These are phyloP conservation scores for Lampris incognitus DNA, from an alignment of 2,113 vertebrate genomes.

Conservation along the genomic window DNA sequence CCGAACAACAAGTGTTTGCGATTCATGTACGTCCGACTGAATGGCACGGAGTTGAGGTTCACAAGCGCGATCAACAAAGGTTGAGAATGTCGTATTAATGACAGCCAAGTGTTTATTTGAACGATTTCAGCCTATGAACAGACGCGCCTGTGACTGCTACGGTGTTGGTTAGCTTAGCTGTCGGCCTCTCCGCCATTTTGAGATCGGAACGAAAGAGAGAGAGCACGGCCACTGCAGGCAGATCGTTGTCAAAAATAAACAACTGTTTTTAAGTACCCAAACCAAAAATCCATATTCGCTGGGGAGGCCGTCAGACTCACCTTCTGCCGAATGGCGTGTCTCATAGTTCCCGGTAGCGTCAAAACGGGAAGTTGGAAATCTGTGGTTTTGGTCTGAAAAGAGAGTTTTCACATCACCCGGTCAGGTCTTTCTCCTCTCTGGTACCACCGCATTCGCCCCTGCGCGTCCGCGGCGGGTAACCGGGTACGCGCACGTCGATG, in stretches of 20 bases:
- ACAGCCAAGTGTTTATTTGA: background rate
- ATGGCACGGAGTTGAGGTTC: no score
- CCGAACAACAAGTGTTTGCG: constrained; percentile 52
- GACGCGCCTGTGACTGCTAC: constrained; percentile 24
- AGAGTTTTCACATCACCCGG: constrained; percentile 74
- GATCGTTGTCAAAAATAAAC: constrained; percentile 72
- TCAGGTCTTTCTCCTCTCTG: constrained; percentile 73
- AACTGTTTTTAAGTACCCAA: constrained; percentile 55
- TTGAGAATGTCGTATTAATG: no score
- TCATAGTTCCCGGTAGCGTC: constrained; percentile 30
- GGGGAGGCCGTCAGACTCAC: constrained; percentile 54
- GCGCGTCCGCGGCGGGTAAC: constrained; percentile 63
- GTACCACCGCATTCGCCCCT: constrained; percentile 70
- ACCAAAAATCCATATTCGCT: constrained; percentile 18
- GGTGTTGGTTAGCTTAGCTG: constrained; percentile 59
- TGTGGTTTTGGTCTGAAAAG: constrained; percentile 30
- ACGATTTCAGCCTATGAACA: background rate
- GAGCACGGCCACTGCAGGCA: constrained; percentile 77
- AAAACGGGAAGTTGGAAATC: background rate
- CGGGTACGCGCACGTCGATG: constrained; percentile 74
- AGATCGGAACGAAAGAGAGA: constrained; percentile 61
- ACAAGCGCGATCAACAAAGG: background rate
- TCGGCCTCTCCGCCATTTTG: constrained; percentile 86
- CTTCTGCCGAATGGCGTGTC: constrained; percentile 27
- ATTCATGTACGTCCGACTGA: background rate